phyloP scores from a whole-genome alignment of 2,113 vertebrate species.

The Tinamus guttatus region DNA sequence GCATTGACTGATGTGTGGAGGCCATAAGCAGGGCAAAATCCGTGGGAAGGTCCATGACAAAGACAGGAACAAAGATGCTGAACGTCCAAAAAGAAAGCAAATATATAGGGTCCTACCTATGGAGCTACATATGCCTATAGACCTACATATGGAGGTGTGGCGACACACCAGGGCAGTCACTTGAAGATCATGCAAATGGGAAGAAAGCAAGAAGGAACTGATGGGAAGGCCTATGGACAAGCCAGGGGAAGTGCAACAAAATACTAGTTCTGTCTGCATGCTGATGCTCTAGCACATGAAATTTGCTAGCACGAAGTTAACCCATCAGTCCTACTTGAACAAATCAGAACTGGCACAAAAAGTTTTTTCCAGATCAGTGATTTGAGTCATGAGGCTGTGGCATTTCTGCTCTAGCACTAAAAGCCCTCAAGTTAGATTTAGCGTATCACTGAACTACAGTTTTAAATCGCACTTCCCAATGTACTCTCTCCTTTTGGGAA shows the following conservation, averaged over 20 bases:
- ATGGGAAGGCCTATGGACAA: neutral
- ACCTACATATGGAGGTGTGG: neutral
- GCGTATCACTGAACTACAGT: neutral
- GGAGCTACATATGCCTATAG: neutral
- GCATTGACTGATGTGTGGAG: neutral
- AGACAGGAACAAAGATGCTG: neutral
- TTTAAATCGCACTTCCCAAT: neutral
- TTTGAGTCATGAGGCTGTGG: neutral
- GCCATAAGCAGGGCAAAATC: neutral
- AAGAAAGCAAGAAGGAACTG: neutral
- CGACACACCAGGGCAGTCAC: neutral
- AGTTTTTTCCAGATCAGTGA: neutral
- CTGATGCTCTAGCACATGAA: neutral
- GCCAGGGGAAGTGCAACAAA: neutral
- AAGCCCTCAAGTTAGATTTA: neutral
- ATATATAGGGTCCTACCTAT: neutral
- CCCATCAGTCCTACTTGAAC: neutral
- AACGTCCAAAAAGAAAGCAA: neutral
- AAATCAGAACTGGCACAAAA: neutral
- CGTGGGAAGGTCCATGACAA: neutral
- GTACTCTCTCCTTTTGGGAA: neutral
- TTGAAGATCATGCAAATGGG: neutral
- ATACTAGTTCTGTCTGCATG: neutral
- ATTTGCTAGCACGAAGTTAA: neutral
- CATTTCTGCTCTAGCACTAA: neutral